A percentile compares a stretch with the other conserved stretches of the same genome.
Evolutionary conservation across 1,140 invertebrate species (phyloP).

Genomic region (Piezodorus guildinii): DNA sequence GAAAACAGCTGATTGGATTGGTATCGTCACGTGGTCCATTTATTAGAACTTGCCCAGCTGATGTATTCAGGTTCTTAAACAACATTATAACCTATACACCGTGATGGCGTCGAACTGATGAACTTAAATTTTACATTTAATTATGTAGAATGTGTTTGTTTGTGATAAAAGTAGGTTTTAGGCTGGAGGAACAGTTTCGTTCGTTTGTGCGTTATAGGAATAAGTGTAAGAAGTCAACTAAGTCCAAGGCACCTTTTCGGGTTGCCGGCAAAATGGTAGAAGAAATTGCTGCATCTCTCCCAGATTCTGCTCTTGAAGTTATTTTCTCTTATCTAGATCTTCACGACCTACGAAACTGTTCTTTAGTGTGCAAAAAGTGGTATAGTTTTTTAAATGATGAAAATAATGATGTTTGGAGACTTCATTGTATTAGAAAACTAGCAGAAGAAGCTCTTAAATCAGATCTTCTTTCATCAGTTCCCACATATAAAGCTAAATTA

Average conservation of each 20-base stretch:
- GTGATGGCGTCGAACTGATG: slow-evolving; percentile 7
- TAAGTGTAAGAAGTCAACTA: slow-evolving; percentile 6
- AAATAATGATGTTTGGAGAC: slow-evolving; percentile 90
- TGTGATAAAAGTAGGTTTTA: slow-evolving; percentile 9
- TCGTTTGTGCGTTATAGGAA: background rate
- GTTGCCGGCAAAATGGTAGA: slow-evolving; percentile 32
- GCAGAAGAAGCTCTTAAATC: slow-evolving; percentile 85
- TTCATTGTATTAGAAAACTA: slow-evolving; percentile 77
- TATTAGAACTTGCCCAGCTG: background rate
- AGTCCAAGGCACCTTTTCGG: no score
- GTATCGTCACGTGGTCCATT: slow-evolving; percentile 21
- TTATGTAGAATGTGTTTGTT: slow-evolving; percentile 16
- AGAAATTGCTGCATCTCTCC: slow-evolving; percentile 36
- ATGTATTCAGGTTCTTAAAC: background rate
- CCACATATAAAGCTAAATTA: slow-evolving; percentile 87
- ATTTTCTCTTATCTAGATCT: slow-evolving; percentile 89
- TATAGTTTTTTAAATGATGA: slow-evolving; percentile 81
- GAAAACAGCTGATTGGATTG: slow-evolving; percentile 20
- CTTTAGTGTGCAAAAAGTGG: slow-evolving; percentile 90
- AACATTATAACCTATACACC: slow-evolving; percentile 3
- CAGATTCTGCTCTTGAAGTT: slow-evolving; percentile 76
- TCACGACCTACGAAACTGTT: slow-evolving; percentile 74
- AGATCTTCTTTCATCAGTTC: slow-evolving; percentile 77
- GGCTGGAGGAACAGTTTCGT: slow-evolving; percentile 2
- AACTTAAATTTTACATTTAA: slow-evolving; percentile 3